Conservation (phyloP, 2,888 invertebrate species). For the Phasia obesa region DNA sequence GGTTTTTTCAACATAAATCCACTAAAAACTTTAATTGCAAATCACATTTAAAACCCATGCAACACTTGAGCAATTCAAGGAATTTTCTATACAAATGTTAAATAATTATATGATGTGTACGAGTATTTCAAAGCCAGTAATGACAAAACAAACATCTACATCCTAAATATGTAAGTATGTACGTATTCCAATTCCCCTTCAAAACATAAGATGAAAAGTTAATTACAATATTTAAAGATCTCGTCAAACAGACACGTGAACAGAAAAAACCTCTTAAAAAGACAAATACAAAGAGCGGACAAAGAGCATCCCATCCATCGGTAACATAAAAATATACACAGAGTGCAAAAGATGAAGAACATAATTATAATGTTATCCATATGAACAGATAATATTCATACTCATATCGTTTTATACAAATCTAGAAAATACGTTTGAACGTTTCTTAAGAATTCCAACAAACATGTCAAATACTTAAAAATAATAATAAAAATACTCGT, state of each 20-base stretch:
- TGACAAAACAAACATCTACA: constrained; percentile 16
- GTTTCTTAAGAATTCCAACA: constrained; percentile 51
- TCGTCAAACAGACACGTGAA: constrained; percentile 33
- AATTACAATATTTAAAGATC: constrained; percentile 54
- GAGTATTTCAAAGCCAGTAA: neutral
- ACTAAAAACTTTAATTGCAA: constrained; percentile 12
- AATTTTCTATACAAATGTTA: constrained; percentile 36
- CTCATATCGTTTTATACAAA: constrained; percentile 12
- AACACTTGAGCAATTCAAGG: constrained; percentile 35
- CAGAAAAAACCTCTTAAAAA: constrained; percentile 36
- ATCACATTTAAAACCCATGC: neutral
- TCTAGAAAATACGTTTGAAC: constrained; percentile 11
- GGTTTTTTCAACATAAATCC: neutral
- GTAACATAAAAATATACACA: neutral
- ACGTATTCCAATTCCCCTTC: constrained; percentile 1
- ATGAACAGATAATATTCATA: constrained; percentile 41
- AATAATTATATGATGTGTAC: constrained; percentile 9
- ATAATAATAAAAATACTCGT: constrained; percentile 28
- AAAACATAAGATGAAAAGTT: constrained; percentile 18
- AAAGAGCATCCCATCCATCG: too few species aligned
- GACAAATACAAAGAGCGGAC: constrained; percentile 19
- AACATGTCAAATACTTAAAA: constrained; percentile 47
- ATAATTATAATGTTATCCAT: constrained; percentile 63
- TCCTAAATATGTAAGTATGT: too few species aligned
- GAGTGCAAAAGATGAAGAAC: constrained; percentile 15